Conservation (phyloP, 2,888 invertebrate species). For the Amphipoea lucens region DNA sequence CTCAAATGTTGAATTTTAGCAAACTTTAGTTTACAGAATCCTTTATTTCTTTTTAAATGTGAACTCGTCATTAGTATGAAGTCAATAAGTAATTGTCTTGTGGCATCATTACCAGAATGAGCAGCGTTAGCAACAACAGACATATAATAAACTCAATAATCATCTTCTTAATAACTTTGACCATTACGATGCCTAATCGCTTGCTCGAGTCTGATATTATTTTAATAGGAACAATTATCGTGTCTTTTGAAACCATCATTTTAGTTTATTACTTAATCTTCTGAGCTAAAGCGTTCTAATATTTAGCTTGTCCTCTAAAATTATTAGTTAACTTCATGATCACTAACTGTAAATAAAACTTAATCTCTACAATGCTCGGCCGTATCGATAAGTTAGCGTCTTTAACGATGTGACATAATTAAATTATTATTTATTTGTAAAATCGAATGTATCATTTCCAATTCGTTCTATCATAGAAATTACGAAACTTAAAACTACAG, state of each 20-base stretch:
- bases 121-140: constrained; percentile 9
- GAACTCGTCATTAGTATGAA: neutral
- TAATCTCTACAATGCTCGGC: neutral
- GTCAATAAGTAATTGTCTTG: constrained; percentile 11
- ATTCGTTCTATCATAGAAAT: too few species aligned
- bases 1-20: neutral
- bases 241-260: constrained; percentile 36
- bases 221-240: constrained; percentile 50
- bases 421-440: neutral
- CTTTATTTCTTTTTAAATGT: neutral
- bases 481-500: too few species aligned
- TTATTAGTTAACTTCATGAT: constrained; percentile 10
- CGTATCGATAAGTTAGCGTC: neutral
- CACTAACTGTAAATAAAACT: neutral
- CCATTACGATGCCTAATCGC: constrained; percentile 36
- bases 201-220: constrained; percentile 41
- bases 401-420: neutral
- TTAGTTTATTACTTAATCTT: constrained; percentile 36
- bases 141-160: constrained; percentile 20
- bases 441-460: neutral
- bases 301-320: constrained; percentile 34
- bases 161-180: constrained; percentile 32
- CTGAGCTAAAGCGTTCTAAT: neutral
- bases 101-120: constrained; percentile 14
- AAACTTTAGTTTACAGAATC: neutral